Evolutionary conservation across 2,888 invertebrate species (phyloP), one percentile per base, ranked within the genome.

Genomic region (Shargacucullia verbasci): DNA sequence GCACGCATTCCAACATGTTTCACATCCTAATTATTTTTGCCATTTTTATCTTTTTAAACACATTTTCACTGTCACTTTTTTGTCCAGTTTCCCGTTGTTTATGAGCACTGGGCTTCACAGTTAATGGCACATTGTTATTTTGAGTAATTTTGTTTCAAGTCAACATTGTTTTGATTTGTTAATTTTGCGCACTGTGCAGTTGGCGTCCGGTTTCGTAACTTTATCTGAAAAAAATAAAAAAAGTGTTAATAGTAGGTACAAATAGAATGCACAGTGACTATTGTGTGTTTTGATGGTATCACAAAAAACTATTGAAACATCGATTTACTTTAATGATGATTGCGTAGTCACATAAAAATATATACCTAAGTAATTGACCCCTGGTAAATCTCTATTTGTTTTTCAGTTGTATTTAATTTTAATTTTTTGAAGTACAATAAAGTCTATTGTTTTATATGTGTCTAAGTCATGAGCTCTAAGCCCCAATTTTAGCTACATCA

Each of bases 1-100:
- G 88, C 84, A 83, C 86, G 79, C 92, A 91, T 91, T 70, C 87
- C 83, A 84, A 83, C 92, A 92, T 92, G 82, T 80, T 86, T 92
- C 86, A 92, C 92, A 92, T 92, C 91, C 85, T 90, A 83, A 75
- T 82, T 78, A 71, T 49, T 58, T 55, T 37, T 45, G 58, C 55
- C 47, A 77, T 70, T 49, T 60, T 78, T 82, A 85, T 83, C 80
- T 77, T 62, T 79, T 77, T 61, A 75, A 81, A 81, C 79, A 81
- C 84, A 85, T 83, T 57, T 63, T 70, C 59, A 61, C 70, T 53
- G 48, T 31, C 55, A 44, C 50, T 37, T 7, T 38, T 43, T 44
- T 20, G 44, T 56, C 55, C 50, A 40, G 31, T 10, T 4, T 2
- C 33, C 0, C 44, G 34, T 37, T 45, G 29, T 55, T 50, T 47